Evolutionary conservation across 2,888 invertebrate species (phyloP), one percentile per base, ranked within the genome.

Genomic region (Pemphredon lugubris): DNA sequence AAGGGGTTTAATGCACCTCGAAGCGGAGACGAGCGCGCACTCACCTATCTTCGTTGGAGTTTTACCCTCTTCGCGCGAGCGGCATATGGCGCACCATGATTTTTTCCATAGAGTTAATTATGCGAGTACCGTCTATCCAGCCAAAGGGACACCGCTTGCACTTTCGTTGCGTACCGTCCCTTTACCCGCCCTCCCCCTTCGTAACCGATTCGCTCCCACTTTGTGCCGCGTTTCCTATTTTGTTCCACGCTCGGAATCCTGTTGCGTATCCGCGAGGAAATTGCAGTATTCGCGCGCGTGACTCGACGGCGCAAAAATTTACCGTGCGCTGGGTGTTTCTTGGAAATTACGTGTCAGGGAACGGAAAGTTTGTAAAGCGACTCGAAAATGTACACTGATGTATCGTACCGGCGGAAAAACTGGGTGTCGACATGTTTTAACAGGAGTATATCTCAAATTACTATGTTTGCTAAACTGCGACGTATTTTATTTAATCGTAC

Each of bases 41-140:
- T 83, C 79, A 76, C 73, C 76, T 76, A 77, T 78, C 76, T 73
- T 67, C 75, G 64, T 75, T 55, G 77, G 78, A 77, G 80, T 82
- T 80, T 82, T 73, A 77, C 72, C 81, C 75, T 74, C 72, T n/a
- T n/a, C n/a, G n/a, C n/a, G 65, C 79, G 79, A 74, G 81, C 85
- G 83, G 85, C 88, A 88, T 88, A 88, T 88, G 88, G 88, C 82
- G 85, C 81, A 73, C 82, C 81, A 84, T 82, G 83, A 86, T 86
- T 87, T 87, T n/a, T 86, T 84, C 75, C 76, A 26, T 54, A 48
- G 63, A 64, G 81, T 80, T 86, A 87, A 88, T 88, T 87, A 87
- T 85, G 85, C 83, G 84, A 83, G 84, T n/a, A 81, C 60, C 78
- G 73, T 77, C 78, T 77, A 79, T 76, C 72, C 74, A 59, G 55